A percentile compares a stretch with the other conserved stretches of the same genome.
Conservation (phyloP, 1,140 invertebrate genomes). For the Musca vetustissima region DNA sequence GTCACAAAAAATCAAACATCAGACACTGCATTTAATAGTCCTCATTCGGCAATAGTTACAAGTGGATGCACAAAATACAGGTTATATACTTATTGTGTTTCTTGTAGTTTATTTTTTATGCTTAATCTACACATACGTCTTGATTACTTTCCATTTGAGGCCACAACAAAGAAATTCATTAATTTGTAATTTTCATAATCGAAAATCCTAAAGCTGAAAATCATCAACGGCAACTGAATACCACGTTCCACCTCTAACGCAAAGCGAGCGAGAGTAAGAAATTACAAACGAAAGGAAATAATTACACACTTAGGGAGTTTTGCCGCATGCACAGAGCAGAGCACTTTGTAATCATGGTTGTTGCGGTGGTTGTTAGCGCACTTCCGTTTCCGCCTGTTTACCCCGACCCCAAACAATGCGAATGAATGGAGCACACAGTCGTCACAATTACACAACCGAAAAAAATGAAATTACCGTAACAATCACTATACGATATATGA, state of each 20-base stretch:
- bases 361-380: conserved; percentile 18
- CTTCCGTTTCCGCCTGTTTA: conserved; percentile 20
- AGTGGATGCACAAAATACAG: too few species aligned
- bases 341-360: conserved; percentile 18
- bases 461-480: background rate
- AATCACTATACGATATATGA: background rate
- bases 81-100: too few species aligned
- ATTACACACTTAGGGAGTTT: conserved; percentile 20
- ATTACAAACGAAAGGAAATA: conserved; percentile 20
- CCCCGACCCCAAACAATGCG: background rate
- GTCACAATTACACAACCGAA: conserved; percentile 2
- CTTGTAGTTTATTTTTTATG: too few species aligned
- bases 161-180: background rate
- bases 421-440: too few species aligned
- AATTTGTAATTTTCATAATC: conserved; percentile 15
- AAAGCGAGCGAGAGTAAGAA: conserved; percentile 17
- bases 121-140: too few species aligned
- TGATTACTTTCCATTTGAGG: too few species aligned
- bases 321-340: conserved; percentile 5
- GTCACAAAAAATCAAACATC: too few species aligned
- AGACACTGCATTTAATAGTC: too few species aligned
- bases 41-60: too few species aligned
- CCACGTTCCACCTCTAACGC: too few species aligned
- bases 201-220: too few species aligned
- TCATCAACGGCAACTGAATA: too few species aligned